phyloP scores from a whole-genome alignment of 2,113 vertebrate genomes.

The Plotosus lineatus region DNA sequence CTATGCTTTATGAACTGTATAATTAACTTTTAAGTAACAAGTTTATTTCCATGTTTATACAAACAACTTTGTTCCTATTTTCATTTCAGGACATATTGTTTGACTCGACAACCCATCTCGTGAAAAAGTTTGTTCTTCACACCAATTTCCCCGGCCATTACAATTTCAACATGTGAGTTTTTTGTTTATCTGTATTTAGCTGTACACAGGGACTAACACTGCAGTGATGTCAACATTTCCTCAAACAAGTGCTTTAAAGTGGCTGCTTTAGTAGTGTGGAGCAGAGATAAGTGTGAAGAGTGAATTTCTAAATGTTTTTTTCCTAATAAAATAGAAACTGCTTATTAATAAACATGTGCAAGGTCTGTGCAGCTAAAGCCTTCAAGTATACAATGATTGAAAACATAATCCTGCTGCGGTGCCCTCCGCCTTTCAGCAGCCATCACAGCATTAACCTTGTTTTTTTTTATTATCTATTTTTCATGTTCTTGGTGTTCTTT shows the following conservation, averaged over 20 bases:
- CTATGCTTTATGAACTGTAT: neutral
- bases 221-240: neutral
- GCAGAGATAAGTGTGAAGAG: neutral
- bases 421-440: too few species aligned
- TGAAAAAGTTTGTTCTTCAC: conserved; percentile 98
- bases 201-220: neutral
- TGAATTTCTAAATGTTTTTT: neutral
- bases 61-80: neutral
- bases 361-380: too few species aligned
- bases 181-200: neutral
- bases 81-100: conserved; percentile 90
- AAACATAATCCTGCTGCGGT: too few species aligned
- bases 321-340: neutral
- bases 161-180: conserved; percentile 97
- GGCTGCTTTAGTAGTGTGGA: neutral
- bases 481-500: too few species aligned
- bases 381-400: too few species aligned
- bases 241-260: neutral
- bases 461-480: too few species aligned
- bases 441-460: too few species aligned
- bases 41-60: neutral
- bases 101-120: conserved; percentile 93
- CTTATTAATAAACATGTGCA: too few species aligned
- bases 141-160: conserved; percentile 99
- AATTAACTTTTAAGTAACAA: neutral